phyloP scores from a whole-genome alignment of 2,888 invertebrate species.

The Pelosia muscerda region DNA sequence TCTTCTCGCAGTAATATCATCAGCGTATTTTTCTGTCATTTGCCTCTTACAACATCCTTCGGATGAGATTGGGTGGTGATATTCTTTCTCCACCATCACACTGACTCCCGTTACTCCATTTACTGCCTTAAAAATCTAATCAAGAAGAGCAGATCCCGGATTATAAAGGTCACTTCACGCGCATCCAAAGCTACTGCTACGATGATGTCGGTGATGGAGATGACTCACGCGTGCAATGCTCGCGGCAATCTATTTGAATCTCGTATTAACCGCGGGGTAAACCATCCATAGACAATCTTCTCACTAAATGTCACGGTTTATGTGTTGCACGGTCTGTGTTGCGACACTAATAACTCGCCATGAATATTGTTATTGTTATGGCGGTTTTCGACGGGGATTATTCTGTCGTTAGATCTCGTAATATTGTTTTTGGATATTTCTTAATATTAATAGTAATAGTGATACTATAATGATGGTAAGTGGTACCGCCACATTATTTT shows the following conservation, averaged over 20 bases:
- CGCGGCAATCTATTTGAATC: not conserved
- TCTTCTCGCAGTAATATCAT: no score
- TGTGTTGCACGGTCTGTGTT: slow-evolving; percentile 5
- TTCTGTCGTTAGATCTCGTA: slow-evolving; percentile 14
- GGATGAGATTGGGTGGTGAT: no score
- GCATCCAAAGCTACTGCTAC: no score
- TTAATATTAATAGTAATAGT: not conserved
- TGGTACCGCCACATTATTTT: not conserved
- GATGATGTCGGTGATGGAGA: no score
- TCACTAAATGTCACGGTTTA: slow-evolving; percentile 15
- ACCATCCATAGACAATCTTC: not conserved
- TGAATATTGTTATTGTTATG: slow-evolving; percentile 16
- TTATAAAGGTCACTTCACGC: no score
- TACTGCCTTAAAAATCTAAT: no score
- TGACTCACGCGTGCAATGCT: not conserved
- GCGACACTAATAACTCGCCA: slow-evolving; percentile 12
- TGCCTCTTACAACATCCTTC: no score
- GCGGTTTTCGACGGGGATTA: slow-evolving; percentile 15
- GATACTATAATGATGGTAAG: not conserved
- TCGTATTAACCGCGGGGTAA: not conserved
- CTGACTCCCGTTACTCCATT: no score
- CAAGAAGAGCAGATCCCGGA: no score
- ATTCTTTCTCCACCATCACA: no score
- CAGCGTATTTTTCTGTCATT: no score
- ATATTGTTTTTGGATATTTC: slow-evolving; percentile 9